Base-by-base conservation (phyloP, 2,113 vertebrate genomes). In the Ochotona curzoniae region DNA sequence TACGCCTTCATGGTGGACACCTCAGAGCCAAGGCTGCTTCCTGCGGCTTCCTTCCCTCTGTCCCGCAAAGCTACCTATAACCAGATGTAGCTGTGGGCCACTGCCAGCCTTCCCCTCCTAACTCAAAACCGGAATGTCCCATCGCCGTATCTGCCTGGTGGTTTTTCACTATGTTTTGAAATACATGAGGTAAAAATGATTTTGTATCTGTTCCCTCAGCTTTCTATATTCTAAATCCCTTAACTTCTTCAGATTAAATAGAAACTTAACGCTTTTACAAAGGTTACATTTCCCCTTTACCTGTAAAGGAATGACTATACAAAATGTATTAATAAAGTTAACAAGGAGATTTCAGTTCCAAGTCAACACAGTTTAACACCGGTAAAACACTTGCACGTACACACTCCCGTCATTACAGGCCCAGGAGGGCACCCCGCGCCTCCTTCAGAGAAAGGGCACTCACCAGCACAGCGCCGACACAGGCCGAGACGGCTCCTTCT, bases 331-430 rank as follows among this genome's bases (percentile, higher is more conserved):
- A 80, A 35, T 78, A 23, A 82, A 92, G 9, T 20, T 25, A 61
- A 47, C 20, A 81, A 83, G 47, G 30, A 90, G 61, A 89, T 63
- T 87, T 67, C 57, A 87, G 25, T 81, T 28, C 93, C 89, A 89
- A 79, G 63, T 85, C 10, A 96, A 85, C 69, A 25, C 0, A 88
- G 28, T 69, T 90, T 57, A 81, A 89, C 26, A 85, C 87, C 82
- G 14, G 49, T 66, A 61, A 73, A 90, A 47, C 11, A 14, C 13
- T 83, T 83, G n/a, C 18, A 81, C 78, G 21, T 81, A 63, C 25
- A 49, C 35, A 80, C 23, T 78, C 23, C 86, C 93, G 75, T 30
- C 10, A 71, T 57, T 66, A 80, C 10, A 85, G 95, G 38, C 57
- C 25, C 71, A 18, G 69, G 57, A 82, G 15, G 73, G 7, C 67